Evolutionary conservation across 2,888 invertebrate genomes (phyloP), one percentile per base, ranked within the genome.

Genomic region (Thereva unica): DNA sequence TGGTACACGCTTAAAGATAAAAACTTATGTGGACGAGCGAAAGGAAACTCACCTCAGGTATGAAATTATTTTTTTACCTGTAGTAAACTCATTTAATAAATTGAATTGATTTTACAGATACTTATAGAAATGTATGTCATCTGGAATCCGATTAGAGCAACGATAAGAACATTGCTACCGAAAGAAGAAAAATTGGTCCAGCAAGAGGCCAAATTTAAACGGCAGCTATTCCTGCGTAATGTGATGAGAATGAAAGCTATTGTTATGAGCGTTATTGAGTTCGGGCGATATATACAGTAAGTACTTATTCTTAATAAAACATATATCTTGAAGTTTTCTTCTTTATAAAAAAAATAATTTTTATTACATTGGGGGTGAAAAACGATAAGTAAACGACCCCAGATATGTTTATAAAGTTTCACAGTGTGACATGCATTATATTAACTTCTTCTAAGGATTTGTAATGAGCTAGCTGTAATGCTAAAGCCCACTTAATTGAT

Each of bases 1-100:
- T 98, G 98, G 98, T 98, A 94, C 79, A 91, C 93, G 0, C 82
- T 99, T 50, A 99, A 99, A 78, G 98, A 99, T 78, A 93, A 95
- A 80, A 98, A 97, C 77, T 85, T 98, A 75, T 84, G 91, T 44
- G 86, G 89, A 1, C 82, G 95, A 50, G 94, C 95, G n/a, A 97
- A 97, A 80, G 98, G 98, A 9, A 91, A 88, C 75, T 89, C 87
- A 61, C 93, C 95, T 0, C 95, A 93, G 75, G 81, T 81, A 69
- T 56, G 45, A 61, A 23, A 42, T n/a, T 49, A 9, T 38, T 37
- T 35, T 47, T 4, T 3, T 41, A 10, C 45, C 8, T 40, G 45
- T 35, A 38, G 44, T 64, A 40, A 44, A 6, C 9, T 9, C 6
- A 34, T 35, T 6, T 7, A 44, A 4, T 4, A 23, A 35, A 44